These are phyloP conservation scores for Argentina silus DNA, from an alignment of 2,797 vertebrate genomes.

Conservation along the genomic window DNA sequence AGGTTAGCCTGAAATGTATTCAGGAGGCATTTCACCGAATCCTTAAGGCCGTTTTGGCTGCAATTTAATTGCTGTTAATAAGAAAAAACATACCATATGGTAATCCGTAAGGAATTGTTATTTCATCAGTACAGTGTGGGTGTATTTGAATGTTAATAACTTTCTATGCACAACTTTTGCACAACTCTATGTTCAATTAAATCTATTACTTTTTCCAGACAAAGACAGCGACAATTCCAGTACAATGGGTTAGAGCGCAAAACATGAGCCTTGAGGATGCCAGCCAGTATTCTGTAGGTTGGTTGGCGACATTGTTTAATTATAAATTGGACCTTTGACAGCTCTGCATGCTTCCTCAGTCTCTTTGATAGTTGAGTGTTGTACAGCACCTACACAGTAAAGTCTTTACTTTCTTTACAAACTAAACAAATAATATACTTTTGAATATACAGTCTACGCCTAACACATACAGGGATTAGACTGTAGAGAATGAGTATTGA, in stretches of 20 bases:
- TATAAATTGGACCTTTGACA: slow-evolving; percentile 63
- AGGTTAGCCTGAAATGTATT: background rate
- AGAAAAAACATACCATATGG: slow-evolving; percentile 15
- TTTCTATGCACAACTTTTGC: slow-evolving; percentile 53
- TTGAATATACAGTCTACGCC: too few relatives aligned
- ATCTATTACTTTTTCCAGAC: slow-evolving; percentile 27
- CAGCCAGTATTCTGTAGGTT: slow-evolving; percentile 58
- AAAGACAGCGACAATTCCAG: slow-evolving; percentile 52
- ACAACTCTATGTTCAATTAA: too few relatives aligned
- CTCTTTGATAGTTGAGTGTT: slow-evolving; percentile 55
- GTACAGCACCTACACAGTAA: slow-evolving; percentile 49
- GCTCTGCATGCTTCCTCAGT: slow-evolving; percentile 60
- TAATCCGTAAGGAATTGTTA: slow-evolving; percentile 6
- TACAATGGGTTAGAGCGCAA: slow-evolving; percentile 53
- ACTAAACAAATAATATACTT: too few relatives aligned
- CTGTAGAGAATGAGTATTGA: too few relatives aligned
- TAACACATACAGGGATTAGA: too few relatives aligned
- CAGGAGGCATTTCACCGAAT: slow-evolving; percentile 21
- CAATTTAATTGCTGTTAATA: slow-evolving; percentile 38
- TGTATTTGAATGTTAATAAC: slow-evolving; percentile 54
- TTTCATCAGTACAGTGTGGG: slow-evolving; percentile 33
- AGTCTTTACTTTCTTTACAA: background rate
- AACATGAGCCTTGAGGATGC: slow-evolving; percentile 63
- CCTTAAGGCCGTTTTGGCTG: background rate
- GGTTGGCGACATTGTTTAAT: slow-evolving; percentile 67